Evolutionary conservation across 2,797 vertebrate genomes (phyloP).

Genomic region (Enteromius radiatus): DNA sequence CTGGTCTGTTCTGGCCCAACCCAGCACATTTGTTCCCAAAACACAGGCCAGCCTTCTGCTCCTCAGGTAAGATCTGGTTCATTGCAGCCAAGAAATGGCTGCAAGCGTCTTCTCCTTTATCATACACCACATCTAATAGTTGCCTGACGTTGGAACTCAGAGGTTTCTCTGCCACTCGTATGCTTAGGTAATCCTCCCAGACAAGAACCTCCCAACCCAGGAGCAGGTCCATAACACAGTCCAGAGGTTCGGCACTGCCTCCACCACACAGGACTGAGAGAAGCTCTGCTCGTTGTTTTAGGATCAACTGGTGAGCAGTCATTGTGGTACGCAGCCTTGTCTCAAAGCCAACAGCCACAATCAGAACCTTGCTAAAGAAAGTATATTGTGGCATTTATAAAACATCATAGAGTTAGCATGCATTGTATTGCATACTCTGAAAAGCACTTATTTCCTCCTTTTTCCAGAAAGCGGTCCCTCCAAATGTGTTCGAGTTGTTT

Average conservation of each 20-base stretch:
- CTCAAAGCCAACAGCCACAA: neutral
- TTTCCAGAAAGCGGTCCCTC: neutral
- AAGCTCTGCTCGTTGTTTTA: constrained; percentile 78
- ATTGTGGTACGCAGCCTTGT: constrained; percentile 58
- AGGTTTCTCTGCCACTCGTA: constrained; percentile 70
- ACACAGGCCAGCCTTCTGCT: constrained; percentile 56
- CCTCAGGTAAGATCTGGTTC: constrained; percentile 70
- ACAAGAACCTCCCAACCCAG: constrained; percentile 77
- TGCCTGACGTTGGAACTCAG: constrained; percentile 74
- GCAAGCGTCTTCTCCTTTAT: constrained; percentile 78
- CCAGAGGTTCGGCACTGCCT: constrained; percentile 79
- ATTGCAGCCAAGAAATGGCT: constrained; percentile 72
- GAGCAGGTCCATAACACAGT: constrained; percentile 82
- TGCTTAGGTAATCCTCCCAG: constrained; percentile 84
- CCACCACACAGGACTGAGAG: constrained; percentile 77
- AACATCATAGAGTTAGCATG: neutral
- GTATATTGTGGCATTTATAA: neutral
- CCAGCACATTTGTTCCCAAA: constrained; percentile 51
- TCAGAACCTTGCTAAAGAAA: constrained; percentile 2
- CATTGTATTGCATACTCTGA: neutral
- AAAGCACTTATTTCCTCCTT: constrained; percentile 12
- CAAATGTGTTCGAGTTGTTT: neutral
- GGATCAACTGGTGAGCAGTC: constrained; percentile 75
- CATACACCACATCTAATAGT: constrained; percentile 79
- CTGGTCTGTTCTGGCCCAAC: constrained; percentile 8